These are phyloP conservation scores for Xenops minutus DNA, from an alignment of 2,797 vertebrate genomes.

Conservation along the genomic window DNA sequence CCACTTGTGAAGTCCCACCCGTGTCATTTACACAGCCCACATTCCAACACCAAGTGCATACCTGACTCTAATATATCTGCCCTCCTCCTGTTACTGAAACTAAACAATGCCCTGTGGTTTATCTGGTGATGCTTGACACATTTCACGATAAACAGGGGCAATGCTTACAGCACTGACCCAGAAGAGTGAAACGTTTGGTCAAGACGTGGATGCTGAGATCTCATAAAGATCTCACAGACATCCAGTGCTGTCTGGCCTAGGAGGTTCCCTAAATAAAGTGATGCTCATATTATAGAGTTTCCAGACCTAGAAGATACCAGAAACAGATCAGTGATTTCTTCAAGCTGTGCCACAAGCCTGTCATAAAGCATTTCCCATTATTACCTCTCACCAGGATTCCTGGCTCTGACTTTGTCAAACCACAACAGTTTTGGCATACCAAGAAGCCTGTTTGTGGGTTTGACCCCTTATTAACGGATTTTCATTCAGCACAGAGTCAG, in stretches of 20 bases:
- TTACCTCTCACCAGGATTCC: not conserved
- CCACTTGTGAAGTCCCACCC: not conserved
- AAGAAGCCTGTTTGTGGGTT: not conserved
- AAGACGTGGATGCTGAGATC: not conserved
- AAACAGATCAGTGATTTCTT: not conserved
- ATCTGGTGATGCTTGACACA: not conserved
- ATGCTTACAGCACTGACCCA: not conserved
- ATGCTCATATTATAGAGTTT: not conserved
- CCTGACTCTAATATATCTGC: not conserved
- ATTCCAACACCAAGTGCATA: not conserved
- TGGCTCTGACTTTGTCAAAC: not conserved
- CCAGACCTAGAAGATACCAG: not conserved
- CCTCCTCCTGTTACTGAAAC: not conserved
- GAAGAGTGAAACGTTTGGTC: not conserved
- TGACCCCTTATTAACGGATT: not conserved
- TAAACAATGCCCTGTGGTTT: not conserved
- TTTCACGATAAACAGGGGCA: not conserved
- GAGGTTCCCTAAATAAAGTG: not conserved
- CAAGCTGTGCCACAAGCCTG: not conserved
- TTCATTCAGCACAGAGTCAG: not conserved
- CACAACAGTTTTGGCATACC: not conserved
- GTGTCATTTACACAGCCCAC: not conserved
- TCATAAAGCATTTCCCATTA: not conserved
- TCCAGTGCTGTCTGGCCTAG: not conserved
- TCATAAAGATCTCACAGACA: not conserved